Evolutionary conservation across 2,888 invertebrate species (phyloP).

Genomic region (Sycophila texana): DNA sequence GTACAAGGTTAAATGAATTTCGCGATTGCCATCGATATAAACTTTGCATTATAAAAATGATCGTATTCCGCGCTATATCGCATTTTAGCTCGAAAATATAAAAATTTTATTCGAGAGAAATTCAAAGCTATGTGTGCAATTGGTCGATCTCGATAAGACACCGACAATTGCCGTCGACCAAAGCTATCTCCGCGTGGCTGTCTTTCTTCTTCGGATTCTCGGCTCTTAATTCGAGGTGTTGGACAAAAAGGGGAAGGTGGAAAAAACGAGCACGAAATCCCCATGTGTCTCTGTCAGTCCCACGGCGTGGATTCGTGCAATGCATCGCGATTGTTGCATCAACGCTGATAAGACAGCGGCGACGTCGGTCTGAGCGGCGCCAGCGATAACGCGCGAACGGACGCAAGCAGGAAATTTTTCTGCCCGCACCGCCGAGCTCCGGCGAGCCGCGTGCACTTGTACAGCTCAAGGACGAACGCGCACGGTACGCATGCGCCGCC

Average conservation of each 20-base stretch:
- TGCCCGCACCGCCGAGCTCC: neutral
- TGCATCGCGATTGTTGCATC: constrained; percentile 44
- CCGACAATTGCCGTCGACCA: too few species aligned
- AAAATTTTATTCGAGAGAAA: too few species aligned
- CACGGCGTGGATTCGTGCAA: constrained; percentile 30
- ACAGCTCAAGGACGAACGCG: constrained; percentile 26
- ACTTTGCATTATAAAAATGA: neutral
- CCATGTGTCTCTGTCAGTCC: constrained; percentile 19
- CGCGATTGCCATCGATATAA: neutral
- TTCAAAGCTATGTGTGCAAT: too few species aligned
- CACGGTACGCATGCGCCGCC: neutral
- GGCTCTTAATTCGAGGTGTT: too few species aligned
- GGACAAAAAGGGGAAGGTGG: neutral
- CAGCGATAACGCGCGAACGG: constrained; percentile 24
- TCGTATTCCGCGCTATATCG: too few species aligned
- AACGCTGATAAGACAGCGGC: constrained; percentile 35
- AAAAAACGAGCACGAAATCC: constrained; percentile 22
- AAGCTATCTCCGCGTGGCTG: constrained; percentile 28
- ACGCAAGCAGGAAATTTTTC: constrained; percentile 18
- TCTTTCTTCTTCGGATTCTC: neutral
- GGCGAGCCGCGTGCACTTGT: constrained; percentile 3
- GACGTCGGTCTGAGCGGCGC: neutral
- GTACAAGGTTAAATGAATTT: neutral
- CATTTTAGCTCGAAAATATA: too few species aligned
- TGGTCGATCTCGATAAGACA: too few species aligned